phyloP scores from a whole-genome alignment of 2,113 vertebrate species.

The Narcine bancroftii region DNA sequence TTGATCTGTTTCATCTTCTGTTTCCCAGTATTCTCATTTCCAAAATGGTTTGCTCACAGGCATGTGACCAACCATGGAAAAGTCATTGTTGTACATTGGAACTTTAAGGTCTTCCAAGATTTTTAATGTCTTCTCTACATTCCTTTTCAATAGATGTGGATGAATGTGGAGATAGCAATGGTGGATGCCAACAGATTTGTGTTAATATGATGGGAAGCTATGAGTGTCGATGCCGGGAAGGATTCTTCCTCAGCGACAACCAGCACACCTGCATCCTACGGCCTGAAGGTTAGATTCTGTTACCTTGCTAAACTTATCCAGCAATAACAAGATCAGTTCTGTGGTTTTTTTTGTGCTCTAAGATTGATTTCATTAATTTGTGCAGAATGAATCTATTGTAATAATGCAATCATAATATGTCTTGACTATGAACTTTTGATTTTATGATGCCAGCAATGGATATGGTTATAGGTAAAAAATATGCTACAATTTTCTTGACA shows the following conservation, averaged over 20 bases:
- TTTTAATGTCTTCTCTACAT: not conserved
- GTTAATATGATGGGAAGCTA: constrained; percentile 99
- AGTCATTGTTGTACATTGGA: not conserved
- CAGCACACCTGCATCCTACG: constrained; percentile 97
- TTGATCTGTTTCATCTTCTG: not conserved
- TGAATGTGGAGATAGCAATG: constrained; percentile 87
- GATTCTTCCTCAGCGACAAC: constrained; percentile 97
- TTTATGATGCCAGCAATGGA: not conserved
- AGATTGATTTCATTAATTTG: not conserved
- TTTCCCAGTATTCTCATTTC: not conserved
- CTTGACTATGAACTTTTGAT: not conserved
- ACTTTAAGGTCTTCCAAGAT: not conserved
- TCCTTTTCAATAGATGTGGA: constrained; percentile 72
- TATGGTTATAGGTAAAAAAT: not conserved
- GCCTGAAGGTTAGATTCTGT: constrained; percentile 72
- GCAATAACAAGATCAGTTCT: too few species aligned
- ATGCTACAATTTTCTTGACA: not conserved
- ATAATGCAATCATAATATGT: not conserved
- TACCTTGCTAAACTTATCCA: not conserved
- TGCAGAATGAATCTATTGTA: not conserved
- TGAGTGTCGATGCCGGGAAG: constrained; percentile 88
- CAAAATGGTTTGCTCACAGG: not conserved
- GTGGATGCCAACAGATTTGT: constrained; percentile 92
- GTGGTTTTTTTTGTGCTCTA: too few species aligned
- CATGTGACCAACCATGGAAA: not conserved